Evolutionary conservation across 2,797 vertebrate genomes (phyloP).

Genomic region (Bucorvus abyssinicus): DNA sequence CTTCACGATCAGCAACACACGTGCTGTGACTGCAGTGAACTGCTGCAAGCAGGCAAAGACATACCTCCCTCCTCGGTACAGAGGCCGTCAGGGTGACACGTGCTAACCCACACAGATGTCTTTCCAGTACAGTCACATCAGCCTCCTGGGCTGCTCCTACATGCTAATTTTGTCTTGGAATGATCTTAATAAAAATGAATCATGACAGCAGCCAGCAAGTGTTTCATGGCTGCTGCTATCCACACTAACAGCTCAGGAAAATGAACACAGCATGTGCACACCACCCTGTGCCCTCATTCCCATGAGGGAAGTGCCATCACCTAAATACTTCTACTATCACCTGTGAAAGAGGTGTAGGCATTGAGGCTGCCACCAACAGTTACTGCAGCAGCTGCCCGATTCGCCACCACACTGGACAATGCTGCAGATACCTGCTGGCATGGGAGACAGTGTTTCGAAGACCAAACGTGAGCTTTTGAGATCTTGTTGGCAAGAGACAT

Average conservation of each 20-base stretch:
- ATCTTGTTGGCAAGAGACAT: not conserved
- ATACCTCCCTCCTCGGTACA: fast-evolving
- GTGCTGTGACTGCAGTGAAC: not conserved
- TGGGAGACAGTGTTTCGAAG: fast-evolving
- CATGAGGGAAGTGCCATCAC: not conserved
- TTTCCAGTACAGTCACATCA: not conserved
- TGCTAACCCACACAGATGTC: not conserved
- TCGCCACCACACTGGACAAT: not conserved
- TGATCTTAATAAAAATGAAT: constrained; percentile 23
- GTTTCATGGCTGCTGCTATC: not conserved
- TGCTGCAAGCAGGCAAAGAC: not conserved
- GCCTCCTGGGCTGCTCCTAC: constrained; percentile 3
- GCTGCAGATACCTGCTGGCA: not conserved
- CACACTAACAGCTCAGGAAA: not conserved
- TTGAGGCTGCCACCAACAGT: not conserved
- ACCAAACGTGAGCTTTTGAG: not conserved
- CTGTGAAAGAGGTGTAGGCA: not conserved
- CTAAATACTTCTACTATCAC: not conserved
- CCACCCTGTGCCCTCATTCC: not conserved
- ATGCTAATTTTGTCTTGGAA: not conserved
- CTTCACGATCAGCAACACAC: not conserved
- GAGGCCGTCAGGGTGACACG: fast-evolving
- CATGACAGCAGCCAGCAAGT: constrained; percentile 1
- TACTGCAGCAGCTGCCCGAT: not conserved
- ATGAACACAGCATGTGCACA: not conserved